Base-by-base conservation (phyloP, 2,888 invertebrate genomes). In the Liodrosophila aerea region DNA sequence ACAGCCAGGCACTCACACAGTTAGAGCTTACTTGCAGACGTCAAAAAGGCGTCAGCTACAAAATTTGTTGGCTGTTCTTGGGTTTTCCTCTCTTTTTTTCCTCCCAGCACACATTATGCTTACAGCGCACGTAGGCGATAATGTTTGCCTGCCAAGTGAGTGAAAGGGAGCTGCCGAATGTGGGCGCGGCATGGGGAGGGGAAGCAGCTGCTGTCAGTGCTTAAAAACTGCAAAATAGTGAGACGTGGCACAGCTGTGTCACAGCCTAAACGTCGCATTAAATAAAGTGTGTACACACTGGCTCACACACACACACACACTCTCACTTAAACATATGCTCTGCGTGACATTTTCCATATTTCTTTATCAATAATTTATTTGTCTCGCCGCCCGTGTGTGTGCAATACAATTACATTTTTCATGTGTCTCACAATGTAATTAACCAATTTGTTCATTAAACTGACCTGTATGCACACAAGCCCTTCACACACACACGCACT, bases 121-220 rank as follows among this genome's bases (percentile, higher is more conserved):
- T 59, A 68, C 88, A 78, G 69, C 73, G 69, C 88, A 87, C 87
- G 87, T 88, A 78, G 73, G 72, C 84, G 84, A 78, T 84, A 88
- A 86, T 88, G 84, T 83, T 76, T 81, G 82, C 76, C 81, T 73
- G 86, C 59, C 84, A 70, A 75, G 78, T 78, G 78, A 67, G 64
- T 15, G 44, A 49, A 29, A 15, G 5, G 29, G 9, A 1, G 29
- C 2, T 4, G 12, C 15, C 22, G 22, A 31, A 7, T 34, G 52
- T 12, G 44, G 41, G 12, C 22, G 33, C n/a, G 16, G 47, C 22
- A 37, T 30, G 12, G 15, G 43, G 22, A 37, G 34, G 16, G 37
- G 31, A 7, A 18, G 49, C 50, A 39, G 36, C 69, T 54, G 15
- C 74, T 64, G 70, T 29, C 53, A 73, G 80, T 72, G 61, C 80